Percentiles rank a stretch among this genome's conserved stretches.
Conservation (phyloP, 64 coral and sea anemone species). For the Montipora cactus region DNA sequence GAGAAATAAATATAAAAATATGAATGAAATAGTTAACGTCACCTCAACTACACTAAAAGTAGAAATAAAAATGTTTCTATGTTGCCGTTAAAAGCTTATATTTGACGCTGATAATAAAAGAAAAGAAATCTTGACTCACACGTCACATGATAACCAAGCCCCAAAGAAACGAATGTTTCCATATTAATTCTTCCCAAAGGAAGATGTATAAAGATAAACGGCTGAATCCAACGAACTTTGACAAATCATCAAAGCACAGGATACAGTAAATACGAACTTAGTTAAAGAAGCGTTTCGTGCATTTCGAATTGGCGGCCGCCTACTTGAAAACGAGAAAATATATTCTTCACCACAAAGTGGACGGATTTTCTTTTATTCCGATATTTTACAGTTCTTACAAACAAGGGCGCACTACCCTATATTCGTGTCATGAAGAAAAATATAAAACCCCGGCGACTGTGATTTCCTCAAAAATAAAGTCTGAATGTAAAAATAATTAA, state of each 20-base stretch:
- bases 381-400: too few species aligned
- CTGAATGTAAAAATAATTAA: too few species aligned
- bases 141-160: constrained; percentile 25
- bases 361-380: too few species aligned
- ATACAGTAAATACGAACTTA: neutral
- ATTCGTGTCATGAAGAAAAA: too few species aligned
- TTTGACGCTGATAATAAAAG: neutral
- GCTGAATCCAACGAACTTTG: constrained; percentile 9
- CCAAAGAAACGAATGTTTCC: constrained; percentile 66
- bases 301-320: neutral
- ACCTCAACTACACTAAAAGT: neutral
- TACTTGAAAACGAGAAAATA: neutral
- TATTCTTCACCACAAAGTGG: too few species aligned
- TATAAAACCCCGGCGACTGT: too few species aligned
- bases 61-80: neutral
- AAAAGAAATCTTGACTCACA: constrained; percentile 22
- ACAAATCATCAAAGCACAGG: constrained; percentile 37
- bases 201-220: constrained; percentile 76
- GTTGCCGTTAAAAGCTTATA: neutral
- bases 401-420: too few species aligned
- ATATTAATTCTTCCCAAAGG: constrained; percentile 83
- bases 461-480: too few species aligned
- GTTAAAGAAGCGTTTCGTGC: neutral
- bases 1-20: neutral
- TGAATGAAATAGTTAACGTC: neutral